Base-by-base conservation (phyloP, 2,888 invertebrate genomes). In the Therioaphis trifolii region DNA sequence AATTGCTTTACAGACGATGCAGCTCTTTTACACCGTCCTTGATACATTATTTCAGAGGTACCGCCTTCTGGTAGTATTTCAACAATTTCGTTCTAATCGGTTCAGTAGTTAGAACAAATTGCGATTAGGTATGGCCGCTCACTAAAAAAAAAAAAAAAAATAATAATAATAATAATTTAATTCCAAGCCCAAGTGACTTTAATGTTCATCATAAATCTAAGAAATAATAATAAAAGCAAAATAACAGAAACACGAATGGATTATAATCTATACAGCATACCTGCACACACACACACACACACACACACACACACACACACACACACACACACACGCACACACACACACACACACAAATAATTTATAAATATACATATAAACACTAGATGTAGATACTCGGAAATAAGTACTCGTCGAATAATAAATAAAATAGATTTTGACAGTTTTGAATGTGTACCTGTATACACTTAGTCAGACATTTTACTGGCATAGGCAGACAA, bases 371-470 rank as follows among this genome's bases (percentile, higher is more conserved):
- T n/a, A n/a, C 5, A 49, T 18, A 49, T 18, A 49, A 49, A 18
- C 18, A 4, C 49, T n/a, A n/a, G n/a, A n/a, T n/a, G n/a, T n/a
- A 49, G 49, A 5, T 49, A 18, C 18, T 18, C 15, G 14, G n/a
- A 68, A 35, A n/a, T 24, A 43, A 21, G 15, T 43, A 69, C 43
- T 12, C 43, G 43, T 43, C 43, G 15, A 24, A 69, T 43, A 69
- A 69, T 69, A 69, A 69, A 69, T 69, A 69, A 69, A 69, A 69
- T 43, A 43, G 69, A 69, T 69, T 43, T n/a, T 43, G 69, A 69
- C 43, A 69, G 43, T 69, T 69, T 69, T 43, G n/a, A 69, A 43
- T 15, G 15, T 21, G 43, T 68, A 27, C n/a, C n/a, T n/a, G n/a
- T 29, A 66, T 40, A n/a, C 21, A 40, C 21, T 40, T 68, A 14